Percentiles rank a stretch among this genome's conserved stretches.
phyloP scores from a whole-genome alignment of 53 echinoderm and acorn worm genomes.

The Antedon mediterranea region DNA sequence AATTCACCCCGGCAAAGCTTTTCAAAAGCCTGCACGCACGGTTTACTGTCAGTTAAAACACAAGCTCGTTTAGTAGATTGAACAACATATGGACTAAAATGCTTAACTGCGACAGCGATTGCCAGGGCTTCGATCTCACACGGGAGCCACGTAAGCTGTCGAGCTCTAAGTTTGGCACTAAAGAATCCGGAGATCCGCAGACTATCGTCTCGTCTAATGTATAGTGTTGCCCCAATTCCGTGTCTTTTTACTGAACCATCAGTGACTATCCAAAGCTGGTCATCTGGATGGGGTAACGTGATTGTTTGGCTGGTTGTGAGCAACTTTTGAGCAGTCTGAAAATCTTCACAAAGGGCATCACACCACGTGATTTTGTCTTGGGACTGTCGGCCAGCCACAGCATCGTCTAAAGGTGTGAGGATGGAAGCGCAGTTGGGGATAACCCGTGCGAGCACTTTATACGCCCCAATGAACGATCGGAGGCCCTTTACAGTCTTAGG shows the following conservation, averaged over 20 bases:
- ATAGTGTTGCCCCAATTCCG: constrained; percentile 32
- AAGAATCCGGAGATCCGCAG: constrained; percentile 26
- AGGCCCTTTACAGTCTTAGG: constrained; percentile 1
- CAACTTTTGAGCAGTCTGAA: background rate
- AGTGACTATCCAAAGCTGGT: constrained; percentile 49
- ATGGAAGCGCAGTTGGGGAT: background rate
- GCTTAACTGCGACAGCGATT: too few species aligned
- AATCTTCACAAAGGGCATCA: background rate
- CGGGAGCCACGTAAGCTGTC: too few species aligned
- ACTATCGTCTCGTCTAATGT: constrained; percentile 23
- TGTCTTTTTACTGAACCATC: constrained; percentile 27
- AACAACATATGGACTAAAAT: background rate
- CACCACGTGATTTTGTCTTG: background rate
- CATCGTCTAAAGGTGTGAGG: background rate
- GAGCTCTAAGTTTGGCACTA: constrained; percentile 23
- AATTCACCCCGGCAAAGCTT: too few species aligned
- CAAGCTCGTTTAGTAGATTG: background rate
- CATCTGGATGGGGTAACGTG: constrained; percentile 11
- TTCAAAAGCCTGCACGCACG: too few species aligned
- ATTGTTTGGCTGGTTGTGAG: constrained; percentile 12
- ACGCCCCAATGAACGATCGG: background rate
- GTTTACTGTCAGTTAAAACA: background rate
- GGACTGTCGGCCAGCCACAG: background rate
- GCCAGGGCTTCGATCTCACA: too few species aligned
- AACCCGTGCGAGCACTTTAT: constrained; percentile 9